Evolutionary conservation across 2,888 invertebrate genomes (phyloP).

Genomic region (Drosophila mercatorum): DNA sequence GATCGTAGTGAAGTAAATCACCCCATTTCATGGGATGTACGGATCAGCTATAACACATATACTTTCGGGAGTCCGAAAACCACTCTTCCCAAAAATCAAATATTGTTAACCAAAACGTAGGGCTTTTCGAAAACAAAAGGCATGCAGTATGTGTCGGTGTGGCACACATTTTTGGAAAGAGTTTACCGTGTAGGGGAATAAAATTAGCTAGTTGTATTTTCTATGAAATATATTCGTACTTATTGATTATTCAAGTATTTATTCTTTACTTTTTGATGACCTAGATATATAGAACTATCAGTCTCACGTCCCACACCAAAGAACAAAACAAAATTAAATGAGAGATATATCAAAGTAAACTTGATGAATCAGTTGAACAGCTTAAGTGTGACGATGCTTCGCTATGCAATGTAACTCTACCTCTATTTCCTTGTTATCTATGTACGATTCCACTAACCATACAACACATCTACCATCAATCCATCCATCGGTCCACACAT

Average conservation of each 20-base stretch:
- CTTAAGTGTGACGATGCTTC: slow-evolving; percentile 27
- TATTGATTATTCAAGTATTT: slow-evolving; percentile 38
- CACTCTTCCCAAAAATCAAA: slow-evolving; percentile 42
- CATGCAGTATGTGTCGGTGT: slow-evolving; percentile 2
- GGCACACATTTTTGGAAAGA: slow-evolving; percentile 23
- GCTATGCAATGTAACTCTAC: neutral
- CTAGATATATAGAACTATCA: slow-evolving; percentile 82
- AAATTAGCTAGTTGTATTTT: slow-evolving; percentile 66
- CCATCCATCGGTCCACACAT: too few species aligned
- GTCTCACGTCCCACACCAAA: slow-evolving; percentile 82
- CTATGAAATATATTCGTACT: slow-evolving; percentile 46
- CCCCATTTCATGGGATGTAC: slow-evolving; percentile 59
- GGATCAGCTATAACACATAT: slow-evolving; percentile 31
- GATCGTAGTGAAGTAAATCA: neutral
- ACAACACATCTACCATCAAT: too few species aligned
- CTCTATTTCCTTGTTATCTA: neutral
- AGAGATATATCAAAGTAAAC: slow-evolving; percentile 50
- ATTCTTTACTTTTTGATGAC: slow-evolving; percentile 51
- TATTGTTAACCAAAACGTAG: neutral
- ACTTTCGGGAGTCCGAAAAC: slow-evolving; percentile 54
- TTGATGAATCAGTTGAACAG: slow-evolving; percentile 10
- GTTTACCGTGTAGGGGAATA: slow-evolving; percentile 30
- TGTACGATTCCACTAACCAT: slow-evolving; percentile 7
- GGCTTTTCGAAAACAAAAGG: neutral
- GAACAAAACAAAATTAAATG: slow-evolving; percentile 44